Conservation (phyloP, 2,797 vertebrate genomes). For the Gobio occitaniae region DNA sequence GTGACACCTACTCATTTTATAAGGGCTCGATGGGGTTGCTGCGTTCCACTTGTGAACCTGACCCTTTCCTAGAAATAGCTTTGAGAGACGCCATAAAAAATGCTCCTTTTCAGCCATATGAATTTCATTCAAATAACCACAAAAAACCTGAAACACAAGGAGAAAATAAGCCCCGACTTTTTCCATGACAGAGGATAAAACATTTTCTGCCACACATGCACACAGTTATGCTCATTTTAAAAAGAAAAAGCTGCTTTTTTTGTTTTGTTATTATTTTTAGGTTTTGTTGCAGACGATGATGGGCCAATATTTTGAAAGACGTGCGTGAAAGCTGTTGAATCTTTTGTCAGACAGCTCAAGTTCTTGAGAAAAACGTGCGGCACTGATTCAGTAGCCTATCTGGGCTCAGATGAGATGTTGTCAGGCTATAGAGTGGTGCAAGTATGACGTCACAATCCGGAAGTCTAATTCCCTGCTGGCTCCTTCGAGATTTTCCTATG, state of each 20-base stretch:
- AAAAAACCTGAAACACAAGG: constrained; percentile 52
- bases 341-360: not conserved
- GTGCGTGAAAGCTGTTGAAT: not conserved
- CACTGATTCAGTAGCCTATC: not conserved
- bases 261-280: not conserved
- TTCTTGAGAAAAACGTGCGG: not conserved
- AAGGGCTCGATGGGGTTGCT: constrained; percentile 22
- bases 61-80: constrained; percentile 40
- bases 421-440: too few relatives aligned
- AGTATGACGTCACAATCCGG: too few relatives aligned
- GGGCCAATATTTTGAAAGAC: not conserved
- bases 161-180: constrained; percentile 40
- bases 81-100: constrained; percentile 39
- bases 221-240: constrained; percentile 28
- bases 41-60: constrained; percentile 44
- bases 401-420: not conserved
- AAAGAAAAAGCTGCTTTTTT: not conserved
- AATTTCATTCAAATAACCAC: constrained; percentile 56
- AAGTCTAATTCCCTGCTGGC: too few relatives aligned
- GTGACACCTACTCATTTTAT: constrained; percentile 51
- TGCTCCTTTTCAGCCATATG: constrained; percentile 52
- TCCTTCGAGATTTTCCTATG: too few relatives aligned
- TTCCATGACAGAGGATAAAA: constrained; percentile 35
- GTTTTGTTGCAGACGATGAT: constrained; percentile 14
- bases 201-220: constrained; percentile 31